A percentile compares a stretch with the other conserved stretches of the same genome.
These are phyloP conservation scores for Glaucomys volans DNA, from an alignment of 2,113 vertebrate species.

Conservation along the genomic window DNA sequence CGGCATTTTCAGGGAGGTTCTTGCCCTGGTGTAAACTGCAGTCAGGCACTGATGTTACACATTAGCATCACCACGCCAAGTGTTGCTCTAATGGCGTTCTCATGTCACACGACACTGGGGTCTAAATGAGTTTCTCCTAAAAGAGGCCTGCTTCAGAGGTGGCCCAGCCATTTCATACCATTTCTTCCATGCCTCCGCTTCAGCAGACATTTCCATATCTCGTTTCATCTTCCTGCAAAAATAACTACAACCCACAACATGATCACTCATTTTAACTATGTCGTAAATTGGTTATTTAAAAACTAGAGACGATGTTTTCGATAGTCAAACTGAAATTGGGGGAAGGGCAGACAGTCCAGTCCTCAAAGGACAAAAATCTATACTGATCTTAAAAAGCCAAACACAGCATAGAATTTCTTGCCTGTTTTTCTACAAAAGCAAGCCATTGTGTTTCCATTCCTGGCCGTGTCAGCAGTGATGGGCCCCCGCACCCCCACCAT, in stretches of 20 bases:
- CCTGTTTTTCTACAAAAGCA: constrained; percentile 84
- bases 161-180: background rate
- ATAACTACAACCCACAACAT: constrained; percentile 18
- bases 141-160: background rate
- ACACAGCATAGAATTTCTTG: constrained; percentile 81
- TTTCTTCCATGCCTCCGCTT: background rate
- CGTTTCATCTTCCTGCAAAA: constrained; percentile 64
- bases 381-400: constrained; percentile 86
- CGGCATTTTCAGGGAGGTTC: background rate
- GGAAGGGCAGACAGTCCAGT: constrained; percentile 68
- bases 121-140: constrained; percentile 24
- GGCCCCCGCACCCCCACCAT: background rate
- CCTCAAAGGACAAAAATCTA: constrained; percentile 82
- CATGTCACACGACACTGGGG: background rate
- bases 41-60: background rate
- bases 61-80: background rate
- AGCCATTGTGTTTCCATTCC: constrained; percentile 84
- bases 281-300: constrained; percentile 64
- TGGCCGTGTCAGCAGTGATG: constrained; percentile 85
- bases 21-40: background rate
- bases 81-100: background rate
- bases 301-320: constrained; percentile 5
- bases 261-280: constrained; percentile 49
- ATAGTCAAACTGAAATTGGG: constrained; percentile 53
- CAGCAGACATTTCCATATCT: constrained; percentile 42